Evolutionary conservation across 2,888 invertebrate species (phyloP).

Genomic region (Cepaea hortensis): DNA sequence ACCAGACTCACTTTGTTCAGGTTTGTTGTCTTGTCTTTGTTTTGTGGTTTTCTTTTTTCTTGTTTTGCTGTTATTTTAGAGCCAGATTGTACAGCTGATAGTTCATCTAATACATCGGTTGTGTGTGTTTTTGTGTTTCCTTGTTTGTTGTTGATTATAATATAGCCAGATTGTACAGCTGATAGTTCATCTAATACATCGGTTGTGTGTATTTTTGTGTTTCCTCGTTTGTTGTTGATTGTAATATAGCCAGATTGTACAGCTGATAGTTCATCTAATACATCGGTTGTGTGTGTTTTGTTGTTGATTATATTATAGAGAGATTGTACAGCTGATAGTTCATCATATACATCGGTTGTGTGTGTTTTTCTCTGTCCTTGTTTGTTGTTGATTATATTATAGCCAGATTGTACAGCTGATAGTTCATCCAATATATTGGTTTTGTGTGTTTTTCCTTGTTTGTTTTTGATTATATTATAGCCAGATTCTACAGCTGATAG

Average conservation of each 20-base stretch:
- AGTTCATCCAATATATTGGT: background rate
- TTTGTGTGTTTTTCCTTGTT: background rate
- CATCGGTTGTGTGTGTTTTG: background rate
- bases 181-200: no score
- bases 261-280: no score
- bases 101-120: no score
- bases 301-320: background rate
- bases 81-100: background rate
- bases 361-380: background rate
- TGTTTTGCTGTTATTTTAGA: background rate
- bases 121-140: background rate
- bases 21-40: background rate
- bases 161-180: background rate
- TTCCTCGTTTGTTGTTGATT: background rate
- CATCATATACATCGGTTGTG: background rate
- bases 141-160: background rate
- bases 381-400: background rate
- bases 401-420: background rate
- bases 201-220: background rate
- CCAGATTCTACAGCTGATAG: background rate
- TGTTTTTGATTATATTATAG: background rate
- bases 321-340: background rate
- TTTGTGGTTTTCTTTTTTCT: background rate
- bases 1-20: constrained; percentile 64
- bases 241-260: background rate